These are phyloP conservation scores for Vulpes vulpes DNA, from an alignment of 2,113 vertebrate species.

Conservation along the genomic window DNA sequence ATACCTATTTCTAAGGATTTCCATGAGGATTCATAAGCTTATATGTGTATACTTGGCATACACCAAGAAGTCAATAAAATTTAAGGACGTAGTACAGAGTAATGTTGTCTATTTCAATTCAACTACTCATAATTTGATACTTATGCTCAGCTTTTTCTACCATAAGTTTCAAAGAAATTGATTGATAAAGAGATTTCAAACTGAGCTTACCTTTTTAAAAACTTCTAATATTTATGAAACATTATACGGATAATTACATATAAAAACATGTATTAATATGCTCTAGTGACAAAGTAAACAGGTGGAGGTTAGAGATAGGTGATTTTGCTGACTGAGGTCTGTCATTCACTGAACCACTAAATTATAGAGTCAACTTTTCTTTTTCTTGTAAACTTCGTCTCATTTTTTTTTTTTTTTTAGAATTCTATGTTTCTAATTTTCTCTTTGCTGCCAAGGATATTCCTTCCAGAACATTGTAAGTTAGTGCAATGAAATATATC, in stretches of 20 bases:
- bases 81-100: neutral
- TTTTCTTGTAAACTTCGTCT: neutral
- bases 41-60: neutral
- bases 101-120: neutral
- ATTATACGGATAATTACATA: neutral
- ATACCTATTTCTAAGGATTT: constrained; percentile 28
- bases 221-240: neutral
- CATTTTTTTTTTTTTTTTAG: neutral
- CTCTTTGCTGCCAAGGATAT: neutral
- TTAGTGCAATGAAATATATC: neutral
- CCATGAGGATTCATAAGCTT: neutral
- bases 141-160: neutral
- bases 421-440: constrained; percentile 6
- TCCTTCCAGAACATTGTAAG: constrained; percentile 13
- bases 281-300: neutral
- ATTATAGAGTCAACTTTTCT: neutral
- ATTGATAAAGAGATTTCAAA: constrained; percentile 6
- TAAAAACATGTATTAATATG: constrained; percentile 10
- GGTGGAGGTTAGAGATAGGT: neutral
- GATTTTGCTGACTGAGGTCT: neutral
- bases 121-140: neutral
- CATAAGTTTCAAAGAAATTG: neutral
- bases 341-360: neutral
- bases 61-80: constrained; percentile 29
- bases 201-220: neutral